Evolutionary conservation across 2,888 invertebrate species (phyloP), one percentile per base, ranked within the genome.

Genomic region (Xestia sexstrigata): DNA sequence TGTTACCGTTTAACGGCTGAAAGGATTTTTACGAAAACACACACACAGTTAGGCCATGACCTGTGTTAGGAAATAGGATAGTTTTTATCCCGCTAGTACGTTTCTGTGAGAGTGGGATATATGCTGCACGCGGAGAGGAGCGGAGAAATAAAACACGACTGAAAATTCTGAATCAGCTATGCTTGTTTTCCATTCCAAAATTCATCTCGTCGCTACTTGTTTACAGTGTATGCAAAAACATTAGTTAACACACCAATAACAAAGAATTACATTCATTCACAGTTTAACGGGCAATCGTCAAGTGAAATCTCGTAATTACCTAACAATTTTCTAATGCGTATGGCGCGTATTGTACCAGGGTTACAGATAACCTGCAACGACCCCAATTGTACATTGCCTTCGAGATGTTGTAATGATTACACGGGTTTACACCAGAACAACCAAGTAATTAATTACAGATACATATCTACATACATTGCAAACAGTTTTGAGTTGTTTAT

Each of bases 241-340:
- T 39, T 11, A 42, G 35, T 66, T 76, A 70, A 47, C 39, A 66
- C 35, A 35, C 39, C 20, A 15, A 6, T 52, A 77, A 62, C 83
- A 79, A 67, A 66, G 55, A 35, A 67, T 35, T 84, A 79, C 26
- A 74, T 84, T 74, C 74, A 75, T 82, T 71, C 49, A 49, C 82
- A 74, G 63, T 74, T 55, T 17, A 77, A 70, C 70, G 73, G 73
- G 73, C 82, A 74, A 82, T 71, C 77, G 63, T 35, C 47, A 35
- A 60, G 83, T 62, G 84, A 84, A 86, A 84, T 86, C 73, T 79
- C 13, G 74, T 86, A 79, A 79, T 79, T 76, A 83, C 80, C 79
- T 79, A 79, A 83, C 83, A 49, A 82, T 82, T 77, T 82, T 82
- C 82, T 81, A 82, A 82, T 76, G 66, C 85, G 76, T 81, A 47